These are phyloP conservation scores for Apamea sordens DNA, from an alignment of 2,888 invertebrate species.

Conservation along the genomic window DNA sequence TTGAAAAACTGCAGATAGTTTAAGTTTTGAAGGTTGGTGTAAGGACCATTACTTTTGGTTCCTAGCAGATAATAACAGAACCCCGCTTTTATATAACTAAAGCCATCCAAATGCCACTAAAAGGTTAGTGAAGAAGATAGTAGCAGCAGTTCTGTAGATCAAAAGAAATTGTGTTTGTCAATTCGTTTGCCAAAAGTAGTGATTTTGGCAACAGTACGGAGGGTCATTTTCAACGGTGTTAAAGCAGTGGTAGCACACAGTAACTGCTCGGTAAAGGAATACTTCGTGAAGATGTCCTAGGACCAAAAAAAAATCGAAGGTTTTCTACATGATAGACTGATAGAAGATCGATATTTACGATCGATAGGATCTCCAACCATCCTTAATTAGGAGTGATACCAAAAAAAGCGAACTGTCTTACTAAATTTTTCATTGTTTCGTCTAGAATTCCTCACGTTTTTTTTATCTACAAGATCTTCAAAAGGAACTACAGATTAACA, in stretches of 20 bases:
- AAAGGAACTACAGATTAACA: conserved; percentile 15
- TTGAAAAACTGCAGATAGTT: conserved; percentile 48
- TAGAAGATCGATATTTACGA: not conserved
- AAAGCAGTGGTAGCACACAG: not conserved
- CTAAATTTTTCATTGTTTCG: too few species aligned
- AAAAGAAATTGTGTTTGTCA: not conserved
- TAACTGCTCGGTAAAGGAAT: not conserved
- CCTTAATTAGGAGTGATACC: not conserved
- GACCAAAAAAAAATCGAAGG: not conserved
- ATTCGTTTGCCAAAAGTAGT: not conserved
- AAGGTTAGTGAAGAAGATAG: not conserved
- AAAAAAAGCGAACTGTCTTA: not conserved
- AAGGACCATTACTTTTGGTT: not conserved
- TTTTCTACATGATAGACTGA: not conserved
- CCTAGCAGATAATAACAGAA: not conserved
- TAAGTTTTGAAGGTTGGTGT: conserved; percentile 18
- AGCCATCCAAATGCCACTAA: not conserved
- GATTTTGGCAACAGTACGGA: not conserved
- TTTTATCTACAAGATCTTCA: conserved; percentile 12
- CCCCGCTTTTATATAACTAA: not conserved
- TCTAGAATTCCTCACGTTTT: not conserved
- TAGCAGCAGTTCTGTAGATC: not conserved
- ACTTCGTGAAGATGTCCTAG: not conserved
- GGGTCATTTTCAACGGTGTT: not conserved
- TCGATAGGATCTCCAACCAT: not conserved